Evolutionary conservation across 92 coral and sea anemone genomes (phyloP).

Genomic region (Heliopora coerulea): DNA sequence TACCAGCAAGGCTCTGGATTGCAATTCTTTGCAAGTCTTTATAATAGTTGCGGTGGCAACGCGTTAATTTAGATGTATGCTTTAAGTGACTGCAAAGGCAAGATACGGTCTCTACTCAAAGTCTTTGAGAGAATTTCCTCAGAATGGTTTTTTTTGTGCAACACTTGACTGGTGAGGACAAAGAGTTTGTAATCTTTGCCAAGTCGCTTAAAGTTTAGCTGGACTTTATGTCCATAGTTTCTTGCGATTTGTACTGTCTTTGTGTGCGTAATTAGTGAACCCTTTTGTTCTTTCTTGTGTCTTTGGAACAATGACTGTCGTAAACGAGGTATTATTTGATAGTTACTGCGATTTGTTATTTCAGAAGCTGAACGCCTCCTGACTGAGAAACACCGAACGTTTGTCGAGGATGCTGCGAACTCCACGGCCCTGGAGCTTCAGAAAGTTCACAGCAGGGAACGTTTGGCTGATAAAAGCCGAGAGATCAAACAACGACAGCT

Average conservation of each 20-base stretch:
- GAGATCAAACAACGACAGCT: slow-evolving; percentile 30
- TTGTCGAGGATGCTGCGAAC: slow-evolving; percentile 37
- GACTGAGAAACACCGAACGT: slow-evolving; percentile 31
- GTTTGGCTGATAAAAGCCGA: slow-evolving; percentile 19
- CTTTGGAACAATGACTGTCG: background rate
- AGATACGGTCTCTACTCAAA: background rate
- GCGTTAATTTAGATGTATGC: background rate
- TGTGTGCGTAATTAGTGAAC: slow-evolving; percentile 7
- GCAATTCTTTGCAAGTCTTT: background rate
- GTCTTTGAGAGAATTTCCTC: background rate
- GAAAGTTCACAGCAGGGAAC: slow-evolving; percentile 31
- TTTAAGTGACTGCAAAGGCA: background rate
- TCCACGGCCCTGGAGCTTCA: slow-evolving; percentile 21
- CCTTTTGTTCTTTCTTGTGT: slow-evolving; percentile 17
- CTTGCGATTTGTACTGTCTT: slow-evolving; percentile 1
- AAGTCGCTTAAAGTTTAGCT: background rate
- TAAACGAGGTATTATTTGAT: background rate
- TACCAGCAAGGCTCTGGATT: background rate
- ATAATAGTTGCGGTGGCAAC: background rate
- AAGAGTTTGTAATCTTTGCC: background rate
- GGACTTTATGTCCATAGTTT: background rate
- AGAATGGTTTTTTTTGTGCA: slow-evolving; percentile 26
- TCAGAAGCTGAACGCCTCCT: slow-evolving; percentile 33
- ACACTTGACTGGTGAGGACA: slow-evolving; percentile 26
- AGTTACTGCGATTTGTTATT: background rate